Conservation (phyloP, 2,797 vertebrate genomes). For the Labeo calbasu region DNA sequence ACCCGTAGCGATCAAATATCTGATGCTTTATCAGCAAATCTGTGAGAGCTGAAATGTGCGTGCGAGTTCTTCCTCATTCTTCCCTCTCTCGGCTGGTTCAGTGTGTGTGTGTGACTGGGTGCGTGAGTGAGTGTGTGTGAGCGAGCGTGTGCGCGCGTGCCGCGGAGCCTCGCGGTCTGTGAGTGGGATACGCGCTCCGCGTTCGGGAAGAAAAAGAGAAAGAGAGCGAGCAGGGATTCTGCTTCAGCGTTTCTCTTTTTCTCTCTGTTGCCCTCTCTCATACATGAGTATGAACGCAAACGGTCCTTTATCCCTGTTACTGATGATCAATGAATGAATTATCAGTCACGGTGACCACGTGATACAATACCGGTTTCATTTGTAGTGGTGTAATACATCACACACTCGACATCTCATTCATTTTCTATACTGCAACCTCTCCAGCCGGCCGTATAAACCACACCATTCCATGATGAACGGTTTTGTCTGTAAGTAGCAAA, state of each 20-base stretch:
- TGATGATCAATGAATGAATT: conserved; percentile 34
- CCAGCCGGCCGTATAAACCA: neutral
- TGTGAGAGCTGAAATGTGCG: conserved; percentile 72
- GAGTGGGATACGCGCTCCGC: conserved; percentile 32
- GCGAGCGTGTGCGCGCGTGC: conserved; percentile 34
- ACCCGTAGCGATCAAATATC: conserved; percentile 74
- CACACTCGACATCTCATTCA: conserved; percentile 5
- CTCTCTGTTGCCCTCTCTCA: neutral
- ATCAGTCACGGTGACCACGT: conserved; percentile 9
- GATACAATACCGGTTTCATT: conserved; percentile 1
- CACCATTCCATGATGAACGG: neutral
- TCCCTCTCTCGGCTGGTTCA: conserved; percentile 61
- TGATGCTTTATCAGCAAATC: conserved; percentile 78
- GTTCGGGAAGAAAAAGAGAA: neutral
- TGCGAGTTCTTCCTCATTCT: conserved; percentile 82
- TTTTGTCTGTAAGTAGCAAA: neutral
- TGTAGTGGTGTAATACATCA: conserved; percentile 23
- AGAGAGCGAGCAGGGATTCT: conserved; percentile 5
- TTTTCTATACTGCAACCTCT: neutral
- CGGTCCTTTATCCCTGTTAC: neutral
- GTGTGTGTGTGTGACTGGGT: conserved; percentile 26
- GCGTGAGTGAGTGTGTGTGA: conserved; percentile 3
- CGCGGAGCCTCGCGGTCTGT: conserved; percentile 30
- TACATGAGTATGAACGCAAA: neutral
- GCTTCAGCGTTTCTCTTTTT: neutral